phyloP scores from a whole-genome alignment of 2,113 vertebrate species.

The Mustelus asterias region DNA sequence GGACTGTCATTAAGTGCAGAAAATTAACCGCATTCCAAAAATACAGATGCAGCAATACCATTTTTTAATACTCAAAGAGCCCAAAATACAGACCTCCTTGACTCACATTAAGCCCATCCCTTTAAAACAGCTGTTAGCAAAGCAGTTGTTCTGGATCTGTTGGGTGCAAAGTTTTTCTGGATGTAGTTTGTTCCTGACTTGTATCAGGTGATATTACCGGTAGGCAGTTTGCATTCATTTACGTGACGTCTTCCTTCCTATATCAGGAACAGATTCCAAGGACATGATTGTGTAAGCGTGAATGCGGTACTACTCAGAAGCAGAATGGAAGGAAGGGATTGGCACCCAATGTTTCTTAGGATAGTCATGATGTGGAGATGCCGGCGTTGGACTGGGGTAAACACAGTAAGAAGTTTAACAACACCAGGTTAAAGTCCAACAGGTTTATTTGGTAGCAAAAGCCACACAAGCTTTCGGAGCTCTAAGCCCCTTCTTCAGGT shows the following conservation, averaged over 20 bases:
- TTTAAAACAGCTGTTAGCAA: neutral
- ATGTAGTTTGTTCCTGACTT: neutral
- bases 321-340: neutral
- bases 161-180: neutral
- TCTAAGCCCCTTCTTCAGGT: too few relatives aligned
- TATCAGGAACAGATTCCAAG: neutral
- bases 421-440: too few relatives aligned
- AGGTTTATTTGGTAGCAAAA: too few relatives aligned
- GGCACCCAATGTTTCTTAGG: neutral
- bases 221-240: neutral
- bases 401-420: too few relatives aligned
- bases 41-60: neutral
- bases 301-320: neutral
- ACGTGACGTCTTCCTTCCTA: neutral
- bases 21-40: neutral
- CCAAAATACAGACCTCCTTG: neutral
- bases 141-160: neutral
- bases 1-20: neutral
- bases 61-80: neutral
- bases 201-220: neutral
- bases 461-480: too few relatives aligned
- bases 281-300: neutral
- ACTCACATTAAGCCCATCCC: neutral
- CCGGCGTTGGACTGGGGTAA: too few relatives aligned
- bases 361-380: too few relatives aligned